phyloP scores from a whole-genome alignment of 2,888 invertebrate genomes.

The Mimas tiliae region DNA sequence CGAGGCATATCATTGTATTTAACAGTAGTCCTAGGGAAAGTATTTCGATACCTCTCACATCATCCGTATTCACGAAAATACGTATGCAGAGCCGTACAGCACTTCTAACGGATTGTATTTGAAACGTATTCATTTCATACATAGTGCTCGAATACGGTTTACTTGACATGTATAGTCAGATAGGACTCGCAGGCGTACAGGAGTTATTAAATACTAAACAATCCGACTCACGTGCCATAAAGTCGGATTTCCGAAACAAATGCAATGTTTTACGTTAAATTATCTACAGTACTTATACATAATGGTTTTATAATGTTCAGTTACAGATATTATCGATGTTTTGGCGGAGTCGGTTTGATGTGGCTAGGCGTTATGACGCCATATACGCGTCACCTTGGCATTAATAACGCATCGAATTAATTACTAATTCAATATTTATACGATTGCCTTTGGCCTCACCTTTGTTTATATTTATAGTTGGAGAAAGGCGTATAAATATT shows the following conservation, averaged over 20 bases:
- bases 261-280: constrained; percentile 4
- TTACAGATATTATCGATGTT: constrained; percentile 21
- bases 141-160: too few species aligned
- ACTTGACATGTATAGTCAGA: too few species aligned
- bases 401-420: constrained; percentile 41
- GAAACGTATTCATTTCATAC: too few species aligned
- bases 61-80: too few species aligned
- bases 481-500: not conserved
- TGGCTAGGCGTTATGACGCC: constrained; percentile 58
- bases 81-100: too few species aligned
- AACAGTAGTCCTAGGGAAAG: too few species aligned
- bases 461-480: not conserved
- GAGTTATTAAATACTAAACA: not conserved
- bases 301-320: constrained; percentile 15
- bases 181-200: too few species aligned
- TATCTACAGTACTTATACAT: not conserved
- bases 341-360: constrained; percentile 47
- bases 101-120: too few species aligned
- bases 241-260: constrained; percentile 5
- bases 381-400: constrained; percentile 54
- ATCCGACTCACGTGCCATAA: not conserved
- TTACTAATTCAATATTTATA: not conserved
- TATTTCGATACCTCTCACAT: too few species aligned
- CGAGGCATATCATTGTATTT: too few species aligned
- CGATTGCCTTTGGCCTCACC: constrained; percentile 1